Evolutionary conservation across 64 coral and sea anemone genomes (phyloP).

Genomic region (Montipora foliosa): DNA sequence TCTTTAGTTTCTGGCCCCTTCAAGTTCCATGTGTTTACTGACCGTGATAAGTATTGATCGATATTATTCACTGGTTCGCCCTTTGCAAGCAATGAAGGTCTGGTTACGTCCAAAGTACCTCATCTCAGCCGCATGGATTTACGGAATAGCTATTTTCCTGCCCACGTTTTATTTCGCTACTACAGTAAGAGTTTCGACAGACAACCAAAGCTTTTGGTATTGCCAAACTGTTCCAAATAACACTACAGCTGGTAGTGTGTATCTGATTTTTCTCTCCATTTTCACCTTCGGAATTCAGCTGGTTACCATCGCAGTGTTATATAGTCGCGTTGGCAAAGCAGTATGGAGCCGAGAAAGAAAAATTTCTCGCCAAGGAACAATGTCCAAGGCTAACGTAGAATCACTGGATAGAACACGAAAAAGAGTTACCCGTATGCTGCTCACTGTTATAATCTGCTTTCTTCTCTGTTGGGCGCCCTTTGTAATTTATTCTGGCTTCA

Average conservation of each 20-base stretch:
- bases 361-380: constrained; percentile 43
- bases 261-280: constrained; percentile 76
- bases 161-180: constrained; percentile 79
- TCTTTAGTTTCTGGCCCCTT: constrained; percentile 79
- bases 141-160: constrained; percentile 60
- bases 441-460: constrained; percentile 77
- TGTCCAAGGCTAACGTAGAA: constrained; percentile 6
- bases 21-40: constrained; percentile 81
- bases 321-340: constrained; percentile 66
- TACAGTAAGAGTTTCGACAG: constrained; percentile 24
- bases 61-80: constrained; percentile 81
- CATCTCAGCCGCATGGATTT: constrained; percentile 69
- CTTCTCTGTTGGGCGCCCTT: constrained; percentile 86
- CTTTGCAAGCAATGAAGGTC: constrained; percentile 48
- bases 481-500: constrained; percentile 82
- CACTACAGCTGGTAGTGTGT: constrained; percentile 36
- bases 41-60: constrained; percentile 91
- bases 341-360: constrained; percentile 79
- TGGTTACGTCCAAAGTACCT: constrained; percentile 69
- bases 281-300: constrained; percentile 71
- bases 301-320: constrained; percentile 71
- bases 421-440: constrained; percentile 72
- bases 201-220: constrained; percentile 68
- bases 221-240: constrained; percentile 78
- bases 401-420: constrained; percentile 80